Conservation (phyloP, 2,113 vertebrate species). For the Acrocephalus kingi region DNA sequence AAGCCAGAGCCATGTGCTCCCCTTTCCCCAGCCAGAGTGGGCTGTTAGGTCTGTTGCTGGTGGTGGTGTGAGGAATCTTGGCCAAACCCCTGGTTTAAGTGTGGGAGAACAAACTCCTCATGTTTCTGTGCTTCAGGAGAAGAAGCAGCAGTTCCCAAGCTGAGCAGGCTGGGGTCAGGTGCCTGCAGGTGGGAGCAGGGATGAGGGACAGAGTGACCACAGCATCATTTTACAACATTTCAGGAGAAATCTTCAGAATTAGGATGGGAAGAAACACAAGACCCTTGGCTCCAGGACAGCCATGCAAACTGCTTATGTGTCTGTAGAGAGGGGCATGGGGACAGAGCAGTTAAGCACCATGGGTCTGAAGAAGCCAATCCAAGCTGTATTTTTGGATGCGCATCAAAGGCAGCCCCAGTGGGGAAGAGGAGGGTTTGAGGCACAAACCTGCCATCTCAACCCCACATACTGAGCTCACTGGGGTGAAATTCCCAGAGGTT, state of each 20-base stretch:
- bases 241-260: neutral
- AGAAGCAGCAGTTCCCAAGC: neutral
- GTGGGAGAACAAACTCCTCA: neutral
- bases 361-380: neutral
- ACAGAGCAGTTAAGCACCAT: neutral
- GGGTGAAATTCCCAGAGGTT: neutral
- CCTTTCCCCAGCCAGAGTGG: neutral
- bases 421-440: neutral
- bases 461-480: neutral
- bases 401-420: neutral
- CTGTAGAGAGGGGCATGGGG: neutral
- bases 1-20: neutral
- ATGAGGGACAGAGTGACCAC: rapidly evolving
- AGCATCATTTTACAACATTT: rapidly evolving
- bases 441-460: rapidly evolving
- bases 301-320: neutral
- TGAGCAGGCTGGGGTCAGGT: neutral
- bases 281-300: neutral
- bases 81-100: neutral
- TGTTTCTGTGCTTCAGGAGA: neutral
- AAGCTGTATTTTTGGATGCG: neutral
- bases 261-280: neutral
- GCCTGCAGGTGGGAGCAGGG: neutral
- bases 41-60: neutral
- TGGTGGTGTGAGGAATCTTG: neutral